Evolutionary conservation across 2,113 vertebrate genomes (phyloP), one percentile per base, ranked within the genome.

Genomic region (Podiceps cristatus): DNA sequence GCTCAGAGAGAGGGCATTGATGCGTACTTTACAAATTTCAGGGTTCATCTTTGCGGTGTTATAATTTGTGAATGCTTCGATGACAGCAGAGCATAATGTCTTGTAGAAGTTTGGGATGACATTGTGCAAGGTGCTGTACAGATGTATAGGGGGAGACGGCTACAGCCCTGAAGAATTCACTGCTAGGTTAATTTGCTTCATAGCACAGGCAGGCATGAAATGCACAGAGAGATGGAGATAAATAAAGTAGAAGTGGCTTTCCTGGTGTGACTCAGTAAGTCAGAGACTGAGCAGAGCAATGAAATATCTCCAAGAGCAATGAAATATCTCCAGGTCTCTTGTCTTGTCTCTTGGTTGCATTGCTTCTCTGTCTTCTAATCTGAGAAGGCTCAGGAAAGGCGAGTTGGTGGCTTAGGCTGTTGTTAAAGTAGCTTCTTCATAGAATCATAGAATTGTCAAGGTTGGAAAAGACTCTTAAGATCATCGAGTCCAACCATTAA

Each of bases 321-420:
- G 67, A 83, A 11, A 11, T 55, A 47, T 79, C 55, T 63, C 55
- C 74, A 67, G 40, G 18, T 66, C 53, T 69, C 25, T 9, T 90
- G 72, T 58, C 44, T 56, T 72, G 49, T 20, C 66, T 53, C 4
- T 5, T 73, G 66, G 44, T 33, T 64, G 33, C 42, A 33, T n/a
- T 69, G 49, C 49, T 88, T 60, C 69, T 22, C 53, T 74, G 59
- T 68, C 33, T 67, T 64, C 40, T 64, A 17, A 24, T 13, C 52
- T 0, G 0, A 33, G 56, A 3, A 2, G 1, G 2, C 85, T 85
- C 69, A 27, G 77, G 69, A 45, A 37, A 83, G 53, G 37, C 0
- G 0, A 55, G 63, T 5, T 55, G 67, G 13, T 83, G 66, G 19
- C 53, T 91, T 40, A 22, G 77, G 64, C 55, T 53, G 44, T 13